Percentiles rank a stretch among this genome's conserved stretches.
These are phyloP conservation scores for Acanthaster planci DNA, from an alignment of 35 echinoderm and acorn worm genomes.

Conservation along the genomic window DNA sequence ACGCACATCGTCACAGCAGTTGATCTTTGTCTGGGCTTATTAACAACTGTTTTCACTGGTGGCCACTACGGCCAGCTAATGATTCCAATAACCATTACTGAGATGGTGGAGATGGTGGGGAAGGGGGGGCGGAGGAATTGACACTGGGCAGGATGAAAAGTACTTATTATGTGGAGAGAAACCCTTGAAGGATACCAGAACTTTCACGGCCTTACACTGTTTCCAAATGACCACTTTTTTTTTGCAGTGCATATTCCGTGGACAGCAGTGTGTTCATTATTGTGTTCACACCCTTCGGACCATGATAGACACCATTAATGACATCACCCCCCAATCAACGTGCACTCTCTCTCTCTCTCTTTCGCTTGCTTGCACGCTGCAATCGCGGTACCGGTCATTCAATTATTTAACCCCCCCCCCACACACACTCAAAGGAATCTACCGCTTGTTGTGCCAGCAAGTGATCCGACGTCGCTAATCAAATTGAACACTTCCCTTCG, in stretches of 20 bases:
- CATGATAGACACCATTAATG: no score
- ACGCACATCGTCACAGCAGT: background rate
- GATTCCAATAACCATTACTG: background rate
- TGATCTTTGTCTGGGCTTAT: background rate
- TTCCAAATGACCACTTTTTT: background rate
- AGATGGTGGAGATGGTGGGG: no score
- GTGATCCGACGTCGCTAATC: background rate
- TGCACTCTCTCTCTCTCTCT: no score
- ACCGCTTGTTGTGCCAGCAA: slow-evolving; percentile 16
- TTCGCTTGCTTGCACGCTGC: no score
- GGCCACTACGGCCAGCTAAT: background rate
- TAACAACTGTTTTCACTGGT: background rate
- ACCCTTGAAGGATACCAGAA: background rate
- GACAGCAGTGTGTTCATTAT: no score
- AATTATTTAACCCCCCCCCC: background rate
- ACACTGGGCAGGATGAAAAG: no score
- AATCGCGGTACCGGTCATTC: background rate
- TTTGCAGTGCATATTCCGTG: background rate
- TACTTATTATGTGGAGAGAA: background rate
- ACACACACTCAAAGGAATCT: background rate
- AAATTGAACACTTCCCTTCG: background rate
- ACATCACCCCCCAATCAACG: no score
- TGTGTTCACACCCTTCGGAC: no score
- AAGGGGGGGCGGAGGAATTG: no score
- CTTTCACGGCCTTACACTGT: background rate